These are phyloP conservation scores for Empis stercorea DNA, from an alignment of 2,888 invertebrate species.

Conservation along the genomic window DNA sequence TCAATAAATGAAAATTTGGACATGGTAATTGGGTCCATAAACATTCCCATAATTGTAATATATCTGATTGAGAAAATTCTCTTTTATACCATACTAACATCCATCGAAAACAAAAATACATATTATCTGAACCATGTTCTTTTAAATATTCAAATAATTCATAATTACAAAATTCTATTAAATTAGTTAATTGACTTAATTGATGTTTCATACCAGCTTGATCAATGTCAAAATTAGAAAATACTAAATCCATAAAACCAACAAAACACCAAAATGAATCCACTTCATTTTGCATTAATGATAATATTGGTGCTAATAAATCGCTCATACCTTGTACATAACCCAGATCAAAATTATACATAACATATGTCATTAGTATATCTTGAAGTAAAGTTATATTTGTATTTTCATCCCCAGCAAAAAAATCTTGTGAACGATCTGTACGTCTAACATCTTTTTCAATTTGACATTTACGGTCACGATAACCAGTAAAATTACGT, in stretches of 20 bases:
- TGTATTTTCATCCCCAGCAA: slow-evolving; percentile 84
- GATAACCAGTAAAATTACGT: slow-evolving; percentile 69
- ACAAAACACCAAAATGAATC: slow-evolving; percentile 99
- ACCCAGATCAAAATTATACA: slow-evolving; percentile 97
- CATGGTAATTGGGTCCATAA: slow-evolving; percentile 93
- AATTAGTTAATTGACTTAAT: slow-evolving; percentile 66
- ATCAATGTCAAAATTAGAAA: slow-evolving; percentile 90
- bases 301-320: slow-evolving; percentile 80
- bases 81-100: slow-evolving; percentile 90
- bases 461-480: slow-evolving; percentile 84
- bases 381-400: slow-evolving; percentile 76
- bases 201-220: slow-evolving; percentile 94
- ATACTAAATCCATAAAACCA: slow-evolving; percentile 90
- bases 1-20: slow-evolving; percentile 85
- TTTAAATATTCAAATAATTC: slow-evolving; percentile 75
- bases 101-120: slow-evolving; percentile 99
- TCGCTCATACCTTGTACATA: slow-evolving; percentile 98
- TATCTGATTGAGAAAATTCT: slow-evolving; percentile 77
- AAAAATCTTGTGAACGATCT: slow-evolving; percentile 81
- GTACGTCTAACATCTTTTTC: slow-evolving; percentile 97
- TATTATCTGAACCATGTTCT: slow-evolving; percentile 55
- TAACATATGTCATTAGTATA: slow-evolving; percentile 94
- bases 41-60: slow-evolving; percentile 90
- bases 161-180: slow-evolving; percentile 72
- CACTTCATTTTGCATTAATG: slow-evolving; percentile 81